Conservation (phyloP, 2,797 vertebrate genomes). For the Ptychadena robeensis region DNA sequence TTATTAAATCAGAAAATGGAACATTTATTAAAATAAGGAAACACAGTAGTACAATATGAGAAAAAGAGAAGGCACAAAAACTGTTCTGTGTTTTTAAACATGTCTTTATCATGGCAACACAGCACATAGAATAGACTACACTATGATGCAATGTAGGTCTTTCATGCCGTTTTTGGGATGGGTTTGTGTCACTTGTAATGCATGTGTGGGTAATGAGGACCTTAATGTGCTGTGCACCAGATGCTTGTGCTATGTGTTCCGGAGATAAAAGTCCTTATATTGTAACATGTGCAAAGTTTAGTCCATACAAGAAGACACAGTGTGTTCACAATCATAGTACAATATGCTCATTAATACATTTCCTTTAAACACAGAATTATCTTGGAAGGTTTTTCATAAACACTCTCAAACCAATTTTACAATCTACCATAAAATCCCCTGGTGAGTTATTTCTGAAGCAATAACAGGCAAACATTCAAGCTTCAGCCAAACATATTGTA, state of each 20-base stretch:
- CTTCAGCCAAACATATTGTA: background rate
- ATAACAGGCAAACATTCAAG: background rate
- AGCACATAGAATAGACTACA: too few species aligned
- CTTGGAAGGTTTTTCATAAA: slow-evolving; percentile 3
- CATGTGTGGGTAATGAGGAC: slow-evolving; percentile 8
- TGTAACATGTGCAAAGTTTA: slow-evolving; percentile 9
- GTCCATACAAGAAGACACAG: slow-evolving; percentile 16
- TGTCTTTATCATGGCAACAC: too few species aligned
- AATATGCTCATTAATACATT: slow-evolving; percentile 28
- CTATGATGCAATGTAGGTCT: too few species aligned
- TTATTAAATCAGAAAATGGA: too few species aligned
- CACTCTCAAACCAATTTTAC: background rate
- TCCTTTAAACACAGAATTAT: background rate
- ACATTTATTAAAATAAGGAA: too few species aligned
- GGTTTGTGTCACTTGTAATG: background rate
- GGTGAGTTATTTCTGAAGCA: background rate
- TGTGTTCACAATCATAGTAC: slow-evolving; percentile 7
- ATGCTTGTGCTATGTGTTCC: slow-evolving; percentile 9
- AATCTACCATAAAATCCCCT: background rate
- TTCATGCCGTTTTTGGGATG: too few species aligned
- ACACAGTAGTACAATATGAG: too few species aligned
- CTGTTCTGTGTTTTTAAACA: too few species aligned
- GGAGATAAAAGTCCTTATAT: slow-evolving; percentile 4
- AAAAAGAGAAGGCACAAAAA: too few species aligned
- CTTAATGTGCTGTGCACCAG: slow-evolving; percentile 8